Base-by-base conservation (phyloP, 1,140 invertebrate genomes). In the Heliconius eleuchia region DNA sequence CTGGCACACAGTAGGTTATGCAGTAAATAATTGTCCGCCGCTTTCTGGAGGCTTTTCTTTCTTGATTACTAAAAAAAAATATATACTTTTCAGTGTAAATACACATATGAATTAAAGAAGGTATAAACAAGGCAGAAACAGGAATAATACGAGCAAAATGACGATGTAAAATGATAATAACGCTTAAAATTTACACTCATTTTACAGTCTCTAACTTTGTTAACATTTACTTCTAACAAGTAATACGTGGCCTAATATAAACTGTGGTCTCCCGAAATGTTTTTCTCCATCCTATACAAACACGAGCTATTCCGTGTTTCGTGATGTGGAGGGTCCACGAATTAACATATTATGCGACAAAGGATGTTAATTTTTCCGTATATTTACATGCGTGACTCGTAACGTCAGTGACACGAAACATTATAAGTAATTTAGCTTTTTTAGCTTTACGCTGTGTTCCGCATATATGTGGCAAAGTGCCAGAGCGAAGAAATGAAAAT, bases 271-370 rank as follows among this genome's bases (percentile, higher is more conserved):
- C 50, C 30, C 2, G 70, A 46, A 73, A 46, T 73, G 57, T 80
- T 77, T 80, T 76, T 75, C 23, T 23, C 23, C 73, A n/a, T 70
- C 74, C 79, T 80, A 23, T 76, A 80, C 66, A 76, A 80, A 80
- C 79, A 80, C 71, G 42, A 77, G 74, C 57, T 80, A 73, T 76
- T 80, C 77, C 52, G 55, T 73, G 74, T 76, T 76, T 80, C 60
- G 71, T 55, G 74, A 52, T 76, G 74, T 73, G 52, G 27, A 70
- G 74, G 73, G 46, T 55, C 74, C 66, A 74, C 55, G 71, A 80
- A 80, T 80, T 80, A 80, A 80, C 79, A 80, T 80, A 80, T 77
- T 80, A 80, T 60, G 57, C 37, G 57, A 80, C 74, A 73, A 71
- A 80, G 74, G 42, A 78, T 70, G 77, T 80, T 76, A 80, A 80